Percentiles rank a stretch among this genome's conserved stretches.
phyloP scores from a whole-genome alignment of 1,140 invertebrate species.

The Euglossa dilemma region DNA sequence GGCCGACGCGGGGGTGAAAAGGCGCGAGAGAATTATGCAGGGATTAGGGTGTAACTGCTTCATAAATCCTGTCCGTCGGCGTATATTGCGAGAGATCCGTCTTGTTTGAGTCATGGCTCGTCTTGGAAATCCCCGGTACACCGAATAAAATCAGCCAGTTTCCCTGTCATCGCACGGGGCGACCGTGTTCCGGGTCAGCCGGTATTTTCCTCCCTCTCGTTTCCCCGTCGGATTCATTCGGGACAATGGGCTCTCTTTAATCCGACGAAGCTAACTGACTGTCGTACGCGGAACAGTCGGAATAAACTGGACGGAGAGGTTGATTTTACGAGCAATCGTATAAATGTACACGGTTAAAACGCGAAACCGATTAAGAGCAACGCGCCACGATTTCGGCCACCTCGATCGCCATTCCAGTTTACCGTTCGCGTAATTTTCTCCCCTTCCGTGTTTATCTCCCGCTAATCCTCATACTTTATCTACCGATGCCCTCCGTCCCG shows the following conservation, averaged over 20 bases:
- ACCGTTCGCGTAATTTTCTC: not conserved
- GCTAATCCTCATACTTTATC: not conserved
- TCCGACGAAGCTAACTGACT: conserved; percentile 44
- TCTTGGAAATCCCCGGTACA: not conserved
- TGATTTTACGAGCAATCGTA: conserved; percentile 49
- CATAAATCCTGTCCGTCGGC: no score
- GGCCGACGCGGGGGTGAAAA: no score
- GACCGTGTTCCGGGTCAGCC: not conserved
- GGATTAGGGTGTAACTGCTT: not conserved
- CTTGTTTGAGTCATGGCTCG: not conserved
- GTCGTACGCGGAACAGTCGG: conserved; percentile 24
- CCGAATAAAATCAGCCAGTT: conserved; percentile 20
- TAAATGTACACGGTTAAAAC: conserved; percentile 42
- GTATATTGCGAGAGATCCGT: conserved; percentile 8
- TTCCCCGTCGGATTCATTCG: conserved; percentile 12
- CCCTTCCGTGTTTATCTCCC: not conserved
- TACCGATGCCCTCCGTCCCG: not conserved
- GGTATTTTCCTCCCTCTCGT: no score
- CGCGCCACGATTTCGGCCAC: not conserved
- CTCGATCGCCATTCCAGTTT: conserved; percentile 21
- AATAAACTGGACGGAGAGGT: conserved; percentile 6
- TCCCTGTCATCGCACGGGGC: conserved; percentile 8
- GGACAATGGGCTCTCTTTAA: conserved; percentile 22
- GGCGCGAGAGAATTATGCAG: not conserved
- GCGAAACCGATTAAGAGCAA: conserved; percentile 47